A percentile compares a stretch with the other conserved stretches of the same genome.
phyloP scores from a whole-genome alignment of 2,797 vertebrate genomes.

The Labeo calbasu region DNA sequence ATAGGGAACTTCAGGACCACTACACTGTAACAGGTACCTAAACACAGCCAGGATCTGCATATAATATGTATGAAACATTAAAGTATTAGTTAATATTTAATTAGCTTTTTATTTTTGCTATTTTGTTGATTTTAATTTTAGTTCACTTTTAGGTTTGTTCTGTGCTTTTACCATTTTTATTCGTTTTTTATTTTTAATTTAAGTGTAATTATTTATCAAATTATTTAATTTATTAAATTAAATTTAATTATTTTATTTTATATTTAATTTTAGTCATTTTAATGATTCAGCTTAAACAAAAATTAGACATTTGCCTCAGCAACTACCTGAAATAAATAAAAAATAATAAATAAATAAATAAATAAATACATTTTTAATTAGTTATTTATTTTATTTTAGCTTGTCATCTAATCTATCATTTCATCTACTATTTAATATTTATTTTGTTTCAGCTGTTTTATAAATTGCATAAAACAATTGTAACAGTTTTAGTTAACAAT shows the following conservation, averaged over 20 bases:
- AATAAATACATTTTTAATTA: no score
- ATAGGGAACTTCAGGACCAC: constrained; percentile 85
- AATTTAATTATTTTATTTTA: not conserved
- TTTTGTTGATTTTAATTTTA: not conserved
- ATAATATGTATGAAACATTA: not conserved
- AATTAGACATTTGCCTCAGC: not conserved
- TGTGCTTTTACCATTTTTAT: not conserved
- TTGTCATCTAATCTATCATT: no score
- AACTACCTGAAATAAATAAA: not conserved
- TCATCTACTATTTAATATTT: not conserved
- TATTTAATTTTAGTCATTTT: not conserved
- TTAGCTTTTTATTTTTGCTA: not conserved
- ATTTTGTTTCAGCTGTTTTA: not conserved
- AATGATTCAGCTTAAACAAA: not conserved
- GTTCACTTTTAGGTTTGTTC: not conserved
- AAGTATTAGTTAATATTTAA: not conserved
- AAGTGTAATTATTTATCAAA: no score
- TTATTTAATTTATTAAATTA: no score
- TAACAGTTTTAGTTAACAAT: not conserved
- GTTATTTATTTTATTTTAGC: no score
- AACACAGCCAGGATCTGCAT: not conserved
- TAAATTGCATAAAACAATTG: no score
- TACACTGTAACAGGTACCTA: constrained; percentile 86
- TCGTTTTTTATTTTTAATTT: not conserved
- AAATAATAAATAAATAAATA: no score